Percentiles rank a stretch among this genome's conserved stretches.
Conservation (phyloP, 2,888 invertebrate genomes). For the Stenurella melanura region DNA sequence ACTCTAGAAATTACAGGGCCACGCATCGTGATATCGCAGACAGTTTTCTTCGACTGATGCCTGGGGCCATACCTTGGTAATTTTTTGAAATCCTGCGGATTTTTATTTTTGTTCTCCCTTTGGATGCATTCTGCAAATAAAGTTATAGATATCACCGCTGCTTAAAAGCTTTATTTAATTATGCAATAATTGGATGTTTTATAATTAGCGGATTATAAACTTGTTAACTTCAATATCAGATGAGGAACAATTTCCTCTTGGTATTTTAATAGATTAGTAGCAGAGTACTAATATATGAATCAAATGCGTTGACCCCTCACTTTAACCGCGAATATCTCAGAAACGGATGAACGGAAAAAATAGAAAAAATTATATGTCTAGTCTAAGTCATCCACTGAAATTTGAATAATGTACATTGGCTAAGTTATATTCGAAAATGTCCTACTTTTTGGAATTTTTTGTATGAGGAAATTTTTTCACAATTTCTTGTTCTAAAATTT, state of each 20-base stretch:
- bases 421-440: too few species aligned
- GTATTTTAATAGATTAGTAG: too few species aligned
- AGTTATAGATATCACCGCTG: constrained; percentile 6
- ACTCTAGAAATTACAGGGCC: constrained; percentile 63
- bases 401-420: too few species aligned
- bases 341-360: too few species aligned
- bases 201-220: constrained; percentile 5
- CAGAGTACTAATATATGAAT: too few species aligned
- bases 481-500: too few species aligned
- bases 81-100: not conserved
- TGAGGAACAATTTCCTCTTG: not conserved
- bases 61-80: constrained; percentile 51
- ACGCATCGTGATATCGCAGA: constrained; percentile 58
- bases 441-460: too few species aligned
- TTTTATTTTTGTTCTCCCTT: not conserved
- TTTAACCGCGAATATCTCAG: too few species aligned
- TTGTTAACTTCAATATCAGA: not conserved
- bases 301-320: too few species aligned
- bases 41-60: constrained; percentile 59
- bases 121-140: not conserved
- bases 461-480: too few species aligned
- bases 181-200: constrained; percentile 1
- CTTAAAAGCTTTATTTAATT: constrained; percentile 25
- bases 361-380: too few species aligned
- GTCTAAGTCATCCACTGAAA: too few species aligned